Conservation (phyloP, 1,140 invertebrate genomes). For the Drosophila busckii region DNA sequence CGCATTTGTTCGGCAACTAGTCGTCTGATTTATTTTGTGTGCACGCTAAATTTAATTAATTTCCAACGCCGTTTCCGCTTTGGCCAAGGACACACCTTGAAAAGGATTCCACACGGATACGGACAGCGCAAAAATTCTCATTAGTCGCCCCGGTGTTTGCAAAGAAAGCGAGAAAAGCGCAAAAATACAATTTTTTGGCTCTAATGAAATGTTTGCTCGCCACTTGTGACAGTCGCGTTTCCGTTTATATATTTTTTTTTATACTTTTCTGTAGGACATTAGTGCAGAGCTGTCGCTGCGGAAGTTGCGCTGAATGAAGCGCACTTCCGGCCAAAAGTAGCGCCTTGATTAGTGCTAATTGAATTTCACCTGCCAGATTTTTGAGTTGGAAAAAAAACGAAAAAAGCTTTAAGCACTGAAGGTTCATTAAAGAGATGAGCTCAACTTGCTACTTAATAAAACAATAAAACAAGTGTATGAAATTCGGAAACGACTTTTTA, state of each 20-base stretch:
- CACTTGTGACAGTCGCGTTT: slow-evolving; percentile 72
- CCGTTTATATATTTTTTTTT: no score
- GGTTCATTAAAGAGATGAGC: no score
- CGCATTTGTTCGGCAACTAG: slow-evolving; percentile 48
- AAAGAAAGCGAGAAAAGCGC: slow-evolving; percentile 54
- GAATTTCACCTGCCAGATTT: slow-evolving; percentile 64
- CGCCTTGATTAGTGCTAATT: slow-evolving; percentile 70
- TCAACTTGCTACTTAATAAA: no score
- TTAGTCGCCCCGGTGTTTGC: slow-evolving; percentile 51
- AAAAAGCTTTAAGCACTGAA: no score
- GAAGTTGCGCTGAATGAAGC: slow-evolving; percentile 14
- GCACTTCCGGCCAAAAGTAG: background rate
- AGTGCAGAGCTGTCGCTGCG: background rate
- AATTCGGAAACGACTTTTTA: no score
- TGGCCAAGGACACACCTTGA: slow-evolving; percentile 32
- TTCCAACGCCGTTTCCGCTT: slow-evolving; percentile 65
- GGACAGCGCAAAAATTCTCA: slow-evolving; percentile 64
- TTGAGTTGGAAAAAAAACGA: no score
- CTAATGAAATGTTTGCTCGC: slow-evolving; percentile 77
- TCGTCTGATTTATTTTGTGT: slow-evolving; percentile 35
- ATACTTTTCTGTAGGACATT: no score
- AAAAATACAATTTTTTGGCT: slow-evolving; percentile 63
- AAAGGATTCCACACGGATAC: slow-evolving; percentile 68
- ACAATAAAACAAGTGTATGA: no score
- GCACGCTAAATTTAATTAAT: slow-evolving; percentile 72